These are phyloP conservation scores for Ibidorhyncha struthersii DNA, from an alignment of 2,113 vertebrate genomes.

Conservation along the genomic window DNA sequence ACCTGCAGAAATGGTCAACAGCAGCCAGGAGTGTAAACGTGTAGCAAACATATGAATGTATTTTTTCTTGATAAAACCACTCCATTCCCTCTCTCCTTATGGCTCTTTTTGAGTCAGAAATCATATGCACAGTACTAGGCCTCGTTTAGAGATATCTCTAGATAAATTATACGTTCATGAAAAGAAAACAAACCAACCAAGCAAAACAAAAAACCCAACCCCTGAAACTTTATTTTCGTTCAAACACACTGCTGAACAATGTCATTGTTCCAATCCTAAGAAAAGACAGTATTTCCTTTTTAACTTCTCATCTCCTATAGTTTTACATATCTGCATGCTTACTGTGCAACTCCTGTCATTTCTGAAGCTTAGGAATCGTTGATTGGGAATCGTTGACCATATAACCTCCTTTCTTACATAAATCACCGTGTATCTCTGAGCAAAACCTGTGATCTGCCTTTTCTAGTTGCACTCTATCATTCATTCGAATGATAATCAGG, in stretches of 20 bases:
- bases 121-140: accelerated
- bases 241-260: not conserved
- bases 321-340: not conserved
- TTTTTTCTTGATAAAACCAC: not conserved
- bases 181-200: not conserved
- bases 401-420: not conserved
- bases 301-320: accelerated
- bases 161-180: not conserved
- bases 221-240: not conserved
- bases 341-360: accelerated
- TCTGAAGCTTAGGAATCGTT: not conserved
- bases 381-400: not conserved
- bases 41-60: not conserved
- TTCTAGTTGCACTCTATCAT: not conserved
- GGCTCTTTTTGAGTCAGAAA: not conserved
- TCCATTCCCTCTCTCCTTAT: not conserved
- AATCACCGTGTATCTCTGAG: not conserved
- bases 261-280: not conserved
- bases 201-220: not conserved
- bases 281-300: not conserved
- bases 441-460: not conserved
- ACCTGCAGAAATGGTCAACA: not conserved
- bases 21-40: not conserved
- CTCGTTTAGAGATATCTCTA: not conserved
- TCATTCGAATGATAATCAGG: not conserved